These are phyloP conservation scores for Herpailurus yagouaroundi DNA, from an alignment of 2,113 vertebrate genomes.

Conservation along the genomic window DNA sequence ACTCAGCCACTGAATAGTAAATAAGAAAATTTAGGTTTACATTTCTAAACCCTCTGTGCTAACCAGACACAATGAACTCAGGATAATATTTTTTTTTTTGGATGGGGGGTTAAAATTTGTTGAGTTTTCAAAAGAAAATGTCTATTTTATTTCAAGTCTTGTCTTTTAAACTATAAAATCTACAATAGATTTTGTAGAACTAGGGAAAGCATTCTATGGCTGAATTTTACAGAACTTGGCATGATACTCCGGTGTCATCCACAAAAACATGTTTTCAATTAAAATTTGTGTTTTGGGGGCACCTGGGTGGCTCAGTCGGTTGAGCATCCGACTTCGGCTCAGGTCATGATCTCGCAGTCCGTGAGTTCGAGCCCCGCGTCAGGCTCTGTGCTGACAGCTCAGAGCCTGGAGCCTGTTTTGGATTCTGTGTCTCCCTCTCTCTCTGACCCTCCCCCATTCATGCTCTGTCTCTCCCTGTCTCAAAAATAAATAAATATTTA, in stretches of 20 bases:
- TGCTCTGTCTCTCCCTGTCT: no score
- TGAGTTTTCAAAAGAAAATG: background rate
- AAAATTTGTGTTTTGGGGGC: background rate
- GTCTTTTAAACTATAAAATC: constrained; percentile 7
- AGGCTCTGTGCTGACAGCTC: no score
- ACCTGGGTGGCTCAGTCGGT: no score
- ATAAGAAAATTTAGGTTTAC: background rate
- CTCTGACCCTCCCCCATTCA: no score
- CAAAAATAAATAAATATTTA: no score
- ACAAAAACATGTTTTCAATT: background rate
- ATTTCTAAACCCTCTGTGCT: background rate
- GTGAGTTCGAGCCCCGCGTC: no score
- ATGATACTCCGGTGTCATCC: background rate
- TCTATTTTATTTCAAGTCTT: background rate
- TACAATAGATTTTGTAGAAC: background rate
- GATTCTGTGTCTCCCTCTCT: no score
- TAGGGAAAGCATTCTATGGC: background rate
- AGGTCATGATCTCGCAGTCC: no score
- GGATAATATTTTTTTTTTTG: background rate
- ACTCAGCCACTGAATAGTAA: background rate
- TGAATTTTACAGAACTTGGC: background rate
- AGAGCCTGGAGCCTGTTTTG: no score
- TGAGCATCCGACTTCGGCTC: no score
- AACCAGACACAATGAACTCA: background rate
- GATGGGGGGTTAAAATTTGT: background rate